phyloP scores from a whole-genome alignment of 1,140 invertebrate species.

The Zaprionus nigranus region DNA sequence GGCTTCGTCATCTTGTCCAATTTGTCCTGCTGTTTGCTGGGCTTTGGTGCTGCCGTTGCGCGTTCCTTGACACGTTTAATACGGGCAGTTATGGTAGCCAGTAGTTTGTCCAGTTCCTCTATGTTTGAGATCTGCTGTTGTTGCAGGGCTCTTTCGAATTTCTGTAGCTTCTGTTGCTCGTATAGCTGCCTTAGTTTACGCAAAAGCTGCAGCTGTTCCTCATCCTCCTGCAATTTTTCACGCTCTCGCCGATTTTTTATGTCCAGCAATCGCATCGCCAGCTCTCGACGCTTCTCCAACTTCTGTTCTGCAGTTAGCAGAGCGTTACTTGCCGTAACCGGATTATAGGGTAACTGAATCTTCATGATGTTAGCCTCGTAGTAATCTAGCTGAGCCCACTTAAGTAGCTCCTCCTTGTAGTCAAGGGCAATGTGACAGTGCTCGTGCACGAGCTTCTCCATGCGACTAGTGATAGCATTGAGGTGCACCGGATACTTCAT shows the following conservation, averaged over 20 bases:
- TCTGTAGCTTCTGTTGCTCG: constrained; percentile 66
- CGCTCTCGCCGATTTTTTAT: constrained; percentile 93
- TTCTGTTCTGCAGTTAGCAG: constrained; percentile 91
- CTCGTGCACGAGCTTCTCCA: constrained; percentile 94
- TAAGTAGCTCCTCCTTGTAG: constrained; percentile 91
- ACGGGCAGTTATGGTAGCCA: constrained; percentile 89
- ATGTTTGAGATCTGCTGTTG: constrained; percentile 87
- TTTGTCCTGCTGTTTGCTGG: constrained; percentile 65
- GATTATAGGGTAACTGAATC: constrained; percentile 92
- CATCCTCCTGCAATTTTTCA: constrained; percentile 92
- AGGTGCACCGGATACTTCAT: constrained; percentile 97
- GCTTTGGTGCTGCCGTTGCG: constrained; percentile 31
- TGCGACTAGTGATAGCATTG: constrained; percentile 93
- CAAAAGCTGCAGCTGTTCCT: constrained; percentile 93
- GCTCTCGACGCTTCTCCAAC: constrained; percentile 93
- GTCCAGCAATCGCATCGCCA: constrained; percentile 92
- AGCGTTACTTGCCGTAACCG: constrained; percentile 78
- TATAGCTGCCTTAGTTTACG: constrained; percentile 86
- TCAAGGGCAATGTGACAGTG: constrained; percentile 91
- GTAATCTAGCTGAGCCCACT: constrained; percentile 92
- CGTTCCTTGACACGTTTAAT: constrained; percentile 88
- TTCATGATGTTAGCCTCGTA: constrained; percentile 93
- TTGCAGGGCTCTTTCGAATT: constrained; percentile 86
- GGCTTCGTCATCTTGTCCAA: constrained; percentile 85
- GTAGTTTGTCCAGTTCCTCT: constrained; percentile 88